These are phyloP conservation scores for Acrossocheilus fasciatus DNA, from an alignment of 2,797 vertebrate genomes.

Conservation along the genomic window DNA sequence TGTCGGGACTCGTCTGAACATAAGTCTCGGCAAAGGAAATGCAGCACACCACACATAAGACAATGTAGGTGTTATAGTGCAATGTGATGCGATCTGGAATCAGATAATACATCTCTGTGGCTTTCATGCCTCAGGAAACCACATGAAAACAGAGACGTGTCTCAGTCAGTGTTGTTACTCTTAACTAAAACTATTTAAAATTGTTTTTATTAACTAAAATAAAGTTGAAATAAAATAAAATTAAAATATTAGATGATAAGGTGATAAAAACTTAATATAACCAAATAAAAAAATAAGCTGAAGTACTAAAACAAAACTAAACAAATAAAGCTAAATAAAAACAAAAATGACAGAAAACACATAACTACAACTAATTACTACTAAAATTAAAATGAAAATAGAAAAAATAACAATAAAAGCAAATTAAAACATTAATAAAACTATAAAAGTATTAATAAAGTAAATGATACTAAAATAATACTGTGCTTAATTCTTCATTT, in stretches of 20 bases:
- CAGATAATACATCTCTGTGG: neutral
- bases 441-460: too few relatives aligned
- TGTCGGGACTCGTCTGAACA: slow-evolving; percentile 45
- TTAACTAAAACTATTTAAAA: neutral
- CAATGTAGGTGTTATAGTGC: slow-evolving; percentile 13
- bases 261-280: neutral
- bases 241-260: neutral
- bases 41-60: slow-evolving; percentile 29
- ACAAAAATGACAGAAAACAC: neutral
- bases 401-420: too few relatives aligned
- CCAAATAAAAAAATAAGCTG: neutral
- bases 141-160: neutral
- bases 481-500: neutral
- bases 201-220: neutral
- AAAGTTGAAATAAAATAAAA: neutral
- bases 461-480: too few relatives aligned
- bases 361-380: too few relatives aligned
- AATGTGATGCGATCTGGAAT: slow-evolving; percentile 39
- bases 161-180: neutral
- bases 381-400: too few relatives aligned
- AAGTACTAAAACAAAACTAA: neutral
- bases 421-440: too few relatives aligned
- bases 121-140: slow-evolving; percentile 16
- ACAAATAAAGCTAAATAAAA: neutral
- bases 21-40: slow-evolving; percentile 8